Base-by-base conservation (phyloP, 2,113 vertebrate species). In the Callipepla squamata region DNA sequence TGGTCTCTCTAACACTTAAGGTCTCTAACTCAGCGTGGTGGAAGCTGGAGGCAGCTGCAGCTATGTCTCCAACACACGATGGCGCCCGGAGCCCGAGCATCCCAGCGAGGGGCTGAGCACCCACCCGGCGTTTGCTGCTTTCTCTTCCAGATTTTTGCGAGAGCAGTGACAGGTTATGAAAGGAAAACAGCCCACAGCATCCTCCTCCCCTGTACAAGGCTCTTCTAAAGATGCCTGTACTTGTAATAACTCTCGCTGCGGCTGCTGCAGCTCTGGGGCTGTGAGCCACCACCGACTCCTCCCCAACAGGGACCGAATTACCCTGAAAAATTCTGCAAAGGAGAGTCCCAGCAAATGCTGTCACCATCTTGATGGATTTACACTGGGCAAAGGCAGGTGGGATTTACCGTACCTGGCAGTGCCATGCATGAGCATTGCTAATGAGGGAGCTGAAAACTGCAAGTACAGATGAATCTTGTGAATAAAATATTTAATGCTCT, bases 11-110 rank as follows among this genome's bases (percentile, higher is more conserved):
- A 34, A 68, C 62, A 28, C 2, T 14, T 18, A 5, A 89, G 75
- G 16, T 65, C 59, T 45, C 34, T 9, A 30, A 55, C 48, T 61
- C 20, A 47, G 63, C 42, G 20, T 32, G 5, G 2, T 10, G 57
- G 63, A 12, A 55, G 87, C 26, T 25, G 81, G 42, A 36, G 53
- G 48, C 26, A 26, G 67, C 21, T 2, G 3, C 53, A 75, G 62
- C 86, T 36, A 4, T 4, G 18, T 36, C 53, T 68, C 38, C 42
- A 73, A 96, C 98, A 97, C 97, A 96, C 90, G 98, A 57, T 95
- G 97, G 97, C 93, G 94, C 95, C 75, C 15, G 23, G 48, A 93
- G 84, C 81, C 88, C 0, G 0, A 48, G 48, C 90, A 96, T 89
- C 32, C 75, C 74, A 19, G 80, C 0, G 4, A 38, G 3, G 57